Evolutionary conservation across 1,140 invertebrate species (phyloP).

Genomic region (Drosophila willistoni): DNA sequence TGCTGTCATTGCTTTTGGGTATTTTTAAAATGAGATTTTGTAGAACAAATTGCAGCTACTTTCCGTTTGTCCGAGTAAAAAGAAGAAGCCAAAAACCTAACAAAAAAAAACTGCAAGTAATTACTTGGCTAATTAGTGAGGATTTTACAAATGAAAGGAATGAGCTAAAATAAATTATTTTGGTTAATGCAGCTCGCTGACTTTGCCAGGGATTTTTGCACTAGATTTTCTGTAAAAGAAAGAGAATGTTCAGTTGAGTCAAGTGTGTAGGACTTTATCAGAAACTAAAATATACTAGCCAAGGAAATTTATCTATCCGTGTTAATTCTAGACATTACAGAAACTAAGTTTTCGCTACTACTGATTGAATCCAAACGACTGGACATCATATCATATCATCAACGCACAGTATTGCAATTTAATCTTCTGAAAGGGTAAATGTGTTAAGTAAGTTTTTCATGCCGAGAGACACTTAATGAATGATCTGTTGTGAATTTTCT

Average conservation of each 20-base stretch:
- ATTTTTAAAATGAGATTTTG: conserved; percentile 61
- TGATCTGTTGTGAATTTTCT: too few species aligned
- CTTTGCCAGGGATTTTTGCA: conserved; percentile 23
- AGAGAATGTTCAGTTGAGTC: background rate
- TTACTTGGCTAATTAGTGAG: conserved; percentile 75
- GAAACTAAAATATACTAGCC: too few species aligned
- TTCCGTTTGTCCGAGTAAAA: conserved; percentile 31
- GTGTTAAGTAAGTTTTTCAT: too few species aligned
- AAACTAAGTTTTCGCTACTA: too few species aligned
- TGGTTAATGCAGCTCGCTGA: conserved; percentile 31
- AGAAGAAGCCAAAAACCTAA: background rate
- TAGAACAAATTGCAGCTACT: conserved; percentile 73
- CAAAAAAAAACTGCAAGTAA: conserved; percentile 63
- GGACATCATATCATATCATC: too few species aligned
- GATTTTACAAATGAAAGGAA: conserved; percentile 55
- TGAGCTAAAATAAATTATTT: conserved; percentile 45
- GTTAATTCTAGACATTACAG: too few species aligned
- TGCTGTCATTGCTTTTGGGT: conserved; percentile 36
- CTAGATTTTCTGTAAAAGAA: background rate
- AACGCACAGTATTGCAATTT: too few species aligned
- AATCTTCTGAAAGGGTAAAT: too few species aligned
- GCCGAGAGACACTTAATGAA: too few species aligned
- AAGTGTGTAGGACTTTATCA: background rate
- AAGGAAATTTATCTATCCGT: too few species aligned
- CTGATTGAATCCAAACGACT: too few species aligned